These are phyloP conservation scores for Forbesichthys papilliferus DNA, from an alignment of 2,113 vertebrate species.

Conservation along the genomic window DNA sequence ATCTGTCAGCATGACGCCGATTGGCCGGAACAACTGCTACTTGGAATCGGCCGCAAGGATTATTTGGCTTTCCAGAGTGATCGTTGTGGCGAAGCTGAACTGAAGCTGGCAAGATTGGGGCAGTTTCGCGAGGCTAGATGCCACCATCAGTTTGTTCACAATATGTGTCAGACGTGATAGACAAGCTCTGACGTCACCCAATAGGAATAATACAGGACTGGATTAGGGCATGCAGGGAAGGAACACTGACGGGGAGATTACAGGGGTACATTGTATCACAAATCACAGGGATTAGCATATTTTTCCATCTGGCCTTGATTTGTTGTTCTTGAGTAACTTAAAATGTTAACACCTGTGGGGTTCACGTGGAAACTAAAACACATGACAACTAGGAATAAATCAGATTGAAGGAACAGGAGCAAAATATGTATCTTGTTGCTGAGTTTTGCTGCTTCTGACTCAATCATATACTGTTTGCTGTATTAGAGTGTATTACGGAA, in stretches of 20 bases:
- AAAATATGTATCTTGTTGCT: too few relatives aligned
- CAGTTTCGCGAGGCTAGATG: too few relatives aligned
- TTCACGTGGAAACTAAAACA: background rate
- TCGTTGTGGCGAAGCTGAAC: too few relatives aligned
- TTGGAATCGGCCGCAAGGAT: too few relatives aligned
- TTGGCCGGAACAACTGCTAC: too few relatives aligned
- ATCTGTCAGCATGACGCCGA: too few relatives aligned
- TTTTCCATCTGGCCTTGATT: conserved; percentile 40
- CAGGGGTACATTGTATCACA: conserved; percentile 67
- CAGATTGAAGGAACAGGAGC: too few relatives aligned
- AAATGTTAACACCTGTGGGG: background rate
- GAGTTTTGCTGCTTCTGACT: too few relatives aligned
- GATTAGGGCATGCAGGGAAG: conserved; percentile 54
- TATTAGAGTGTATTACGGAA: too few relatives aligned
- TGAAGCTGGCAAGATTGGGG: too few relatives aligned
- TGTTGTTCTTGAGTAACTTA: conserved; percentile 17
- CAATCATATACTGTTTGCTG: too few relatives aligned
- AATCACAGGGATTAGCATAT: conserved; percentile 58
- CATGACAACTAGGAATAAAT: background rate
- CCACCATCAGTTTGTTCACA: conserved; percentile 17
- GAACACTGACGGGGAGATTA: conserved; percentile 61
- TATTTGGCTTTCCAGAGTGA: too few relatives aligned
- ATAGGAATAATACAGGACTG: conserved; percentile 54
- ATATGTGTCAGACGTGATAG: conserved; percentile 15
- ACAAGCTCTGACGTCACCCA: conserved; percentile 41